A percentile compares a stretch with the other conserved stretches of the same genome.
These are phyloP conservation scores for Conchocele bisecta DNA, from an alignment of 2,888 invertebrate species.

Conservation along the genomic window DNA sequence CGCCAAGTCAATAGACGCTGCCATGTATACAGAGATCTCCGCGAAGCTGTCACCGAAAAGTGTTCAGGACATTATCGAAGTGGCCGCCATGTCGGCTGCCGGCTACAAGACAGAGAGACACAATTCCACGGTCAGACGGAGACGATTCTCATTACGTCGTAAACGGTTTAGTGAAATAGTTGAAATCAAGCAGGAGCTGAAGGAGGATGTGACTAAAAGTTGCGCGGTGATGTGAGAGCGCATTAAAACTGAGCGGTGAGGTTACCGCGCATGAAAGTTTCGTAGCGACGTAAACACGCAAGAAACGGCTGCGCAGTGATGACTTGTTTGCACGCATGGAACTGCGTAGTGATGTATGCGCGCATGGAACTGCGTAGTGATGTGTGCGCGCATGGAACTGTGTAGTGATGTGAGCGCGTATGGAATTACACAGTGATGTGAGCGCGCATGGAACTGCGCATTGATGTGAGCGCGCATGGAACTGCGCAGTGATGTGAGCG, in stretches of 20 bases:
- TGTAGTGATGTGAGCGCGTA: no score
- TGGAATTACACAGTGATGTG: no score
- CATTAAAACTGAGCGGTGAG: background rate
- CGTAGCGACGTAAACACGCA: no score
- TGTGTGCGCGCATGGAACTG: no score
- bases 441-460: no score
- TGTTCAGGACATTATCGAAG: constrained; percentile 87
- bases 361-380: no score
- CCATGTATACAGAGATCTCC: constrained; percentile 88
- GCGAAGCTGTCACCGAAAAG: constrained; percentile 86
- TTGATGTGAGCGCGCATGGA: no score
- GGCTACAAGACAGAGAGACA: constrained; percentile 62
- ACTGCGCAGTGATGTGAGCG: no score
- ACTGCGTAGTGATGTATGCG: no score
- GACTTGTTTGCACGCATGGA: no score
- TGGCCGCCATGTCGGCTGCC: constrained; percentile 85
- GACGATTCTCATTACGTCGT: constrained; percentile 65
- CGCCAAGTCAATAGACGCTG: constrained; percentile 87
- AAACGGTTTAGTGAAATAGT: constrained; percentile 72
- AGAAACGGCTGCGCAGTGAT: no score
- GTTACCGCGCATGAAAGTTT: no score
- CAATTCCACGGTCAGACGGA: constrained; percentile 58
- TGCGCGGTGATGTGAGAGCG: constrained; percentile 69
- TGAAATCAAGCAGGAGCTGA: constrained; percentile 69
- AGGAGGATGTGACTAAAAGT: constrained; percentile 75